A percentile compares a stretch with the other conserved stretches of the same genome.
These are phyloP conservation scores for Glandiceps talaboti DNA, from an alignment of 53 echinoderm and acorn worm species.

Conservation along the genomic window DNA sequence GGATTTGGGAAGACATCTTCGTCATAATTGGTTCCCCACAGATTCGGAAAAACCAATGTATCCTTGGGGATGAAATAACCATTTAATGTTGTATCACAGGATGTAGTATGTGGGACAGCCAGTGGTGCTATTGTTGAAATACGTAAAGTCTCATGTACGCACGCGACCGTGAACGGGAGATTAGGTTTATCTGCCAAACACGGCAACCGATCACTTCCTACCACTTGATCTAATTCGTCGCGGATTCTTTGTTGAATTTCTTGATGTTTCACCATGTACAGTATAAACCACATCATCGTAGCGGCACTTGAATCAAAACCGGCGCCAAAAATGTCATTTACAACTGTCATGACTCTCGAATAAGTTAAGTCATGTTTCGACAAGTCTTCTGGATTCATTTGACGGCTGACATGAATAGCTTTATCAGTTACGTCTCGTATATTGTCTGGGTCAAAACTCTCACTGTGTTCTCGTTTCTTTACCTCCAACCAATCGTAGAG, in stretches of 20 bases:
- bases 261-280: constrained; percentile 43
- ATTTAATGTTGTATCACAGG: constrained; percentile 44
- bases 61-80: constrained; percentile 61
- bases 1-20: constrained; percentile 38
- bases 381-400: background rate
- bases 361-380: background rate
- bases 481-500: background rate
- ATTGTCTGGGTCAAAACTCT: constrained; percentile 26
- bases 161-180: constrained; percentile 68
- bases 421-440: constrained; percentile 61
- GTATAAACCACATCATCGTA: constrained; percentile 41
- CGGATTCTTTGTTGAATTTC: constrained; percentile 55
- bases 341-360: constrained; percentile 21
- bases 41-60: constrained; percentile 76
- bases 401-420: constrained; percentile 28
- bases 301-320: constrained; percentile 68
- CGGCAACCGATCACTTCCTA: constrained; percentile 45
- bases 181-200: constrained; percentile 33
- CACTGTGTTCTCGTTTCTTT: constrained; percentile 12
- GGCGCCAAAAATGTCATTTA: constrained; percentile 61
- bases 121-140: constrained; percentile 64
- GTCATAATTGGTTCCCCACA: constrained; percentile 51
- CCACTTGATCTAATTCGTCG: constrained; percentile 41
- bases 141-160: constrained; percentile 55
- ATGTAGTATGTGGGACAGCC: constrained; percentile 77